Evolutionary conservation across 2,888 invertebrate species (phyloP), one percentile per base, ranked within the genome.

Genomic region (Acleris cristana): DNA sequence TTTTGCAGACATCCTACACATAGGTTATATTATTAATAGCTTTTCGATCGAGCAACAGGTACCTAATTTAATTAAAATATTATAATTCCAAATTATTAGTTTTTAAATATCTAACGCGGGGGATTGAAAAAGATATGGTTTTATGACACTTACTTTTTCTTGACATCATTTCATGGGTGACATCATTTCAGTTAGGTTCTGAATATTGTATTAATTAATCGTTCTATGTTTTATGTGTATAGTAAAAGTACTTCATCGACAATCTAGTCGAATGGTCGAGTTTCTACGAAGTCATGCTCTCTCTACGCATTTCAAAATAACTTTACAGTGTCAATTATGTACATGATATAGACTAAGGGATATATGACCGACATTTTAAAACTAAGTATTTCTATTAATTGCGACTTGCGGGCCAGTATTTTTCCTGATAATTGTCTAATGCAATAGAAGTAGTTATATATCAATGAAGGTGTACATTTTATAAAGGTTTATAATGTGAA

Each of bases 311-410:
- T 49, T 40, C 62, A 53, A 56, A 61, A 56, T 61, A 62, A 72
- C 71, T 49, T 70, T 68, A 74, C 76, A 82, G 75, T 81, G 86
- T 86, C 86, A 86, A 86, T 86, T 86, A 86, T 76, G 73, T 78
- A 72, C 66, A 77, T 82, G 84, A 80, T 74, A 72, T 85, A 83
- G 80, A 63, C 16, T 67, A 67, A 67, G 67, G 40, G 40, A 57
- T 26, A 52, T 56, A 61, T 57, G 54, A 48, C 52, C 62, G 63
- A 52, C 49, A 70, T 73, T 71, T 72, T 60, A 64, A 70, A 67
- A 69, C 69, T 72, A 70, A 74, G 66, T 74, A 72, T 64, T 71
- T 71, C 73, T 73, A 69, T 70, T 72, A 69, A 51, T 56, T 70
- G 71, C 72, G 65, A 65, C 59, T 69, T 74, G 76, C 79, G 79